Evolutionary conservation across 2,113 vertebrate species (phyloP).

Genomic region (Deroptyus accipitrinus): DNA sequence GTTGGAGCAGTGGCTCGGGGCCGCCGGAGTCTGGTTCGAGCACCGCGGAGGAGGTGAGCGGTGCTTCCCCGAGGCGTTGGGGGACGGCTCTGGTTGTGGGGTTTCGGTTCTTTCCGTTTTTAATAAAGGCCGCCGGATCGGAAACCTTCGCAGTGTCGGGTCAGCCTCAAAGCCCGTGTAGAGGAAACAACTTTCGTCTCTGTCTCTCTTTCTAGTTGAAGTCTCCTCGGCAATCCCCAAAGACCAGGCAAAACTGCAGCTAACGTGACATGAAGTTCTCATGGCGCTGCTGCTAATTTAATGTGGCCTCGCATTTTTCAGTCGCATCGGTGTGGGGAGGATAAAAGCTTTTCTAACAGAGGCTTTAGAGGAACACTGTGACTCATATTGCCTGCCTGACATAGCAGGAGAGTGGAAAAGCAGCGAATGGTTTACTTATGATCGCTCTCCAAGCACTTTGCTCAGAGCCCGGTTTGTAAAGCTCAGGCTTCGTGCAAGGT

Average conservation of each 20-base stretch:
- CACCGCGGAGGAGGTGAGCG: neutral
- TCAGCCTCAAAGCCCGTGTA: neutral
- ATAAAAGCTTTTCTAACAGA: neutral
- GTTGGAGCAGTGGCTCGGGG: neutral
- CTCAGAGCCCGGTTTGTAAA: neutral
- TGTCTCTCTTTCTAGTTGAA: neutral
- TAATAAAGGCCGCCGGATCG: neutral
- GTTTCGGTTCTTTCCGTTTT: accelerated
- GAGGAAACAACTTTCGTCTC: neutral
- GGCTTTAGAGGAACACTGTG: neutral
- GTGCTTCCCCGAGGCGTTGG: neutral
- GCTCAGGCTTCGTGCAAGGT: neutral
- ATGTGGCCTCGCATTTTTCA: neutral
- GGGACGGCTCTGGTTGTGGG: neutral
- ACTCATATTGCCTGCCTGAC: neutral
- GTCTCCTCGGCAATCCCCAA: neutral
- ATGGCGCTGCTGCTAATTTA: neutral
- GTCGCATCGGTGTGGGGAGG: neutral
- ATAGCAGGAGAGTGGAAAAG: neutral
- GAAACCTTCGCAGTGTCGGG: neutral
- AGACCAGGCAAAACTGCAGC: neutral
- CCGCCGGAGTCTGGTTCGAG: neutral
- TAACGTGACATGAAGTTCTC: neutral
- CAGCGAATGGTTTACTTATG: neutral
- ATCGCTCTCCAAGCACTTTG: accelerated